Conservation (phyloP, 2,797 vertebrate genomes). For the Hyperoplus immaculatus region DNA sequence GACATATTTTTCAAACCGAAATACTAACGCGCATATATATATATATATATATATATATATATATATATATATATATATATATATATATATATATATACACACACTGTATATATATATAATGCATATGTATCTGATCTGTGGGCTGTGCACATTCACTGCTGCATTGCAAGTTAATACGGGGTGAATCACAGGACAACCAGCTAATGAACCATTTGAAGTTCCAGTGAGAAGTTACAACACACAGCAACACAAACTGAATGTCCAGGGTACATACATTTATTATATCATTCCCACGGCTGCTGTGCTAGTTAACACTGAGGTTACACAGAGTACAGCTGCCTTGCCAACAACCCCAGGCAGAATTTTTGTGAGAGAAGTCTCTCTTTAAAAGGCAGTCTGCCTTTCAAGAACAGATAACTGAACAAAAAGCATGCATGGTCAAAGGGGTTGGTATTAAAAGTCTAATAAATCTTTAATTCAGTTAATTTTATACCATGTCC, state of each 20-base stretch:
- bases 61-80: not conserved
- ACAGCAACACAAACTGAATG: slow-evolving; percentile 54
- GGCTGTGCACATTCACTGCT: slow-evolving; percentile 45
- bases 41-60: slow-evolving; percentile 16
- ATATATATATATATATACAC: too few species aligned
- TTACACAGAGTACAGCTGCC: slow-evolving; percentile 62
- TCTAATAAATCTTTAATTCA: slow-evolving; percentile 7
- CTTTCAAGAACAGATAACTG: slow-evolving; percentile 39
- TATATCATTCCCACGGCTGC: slow-evolving; percentile 65
- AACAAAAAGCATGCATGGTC: not conserved
- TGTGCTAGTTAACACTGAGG: slow-evolving; percentile 71
- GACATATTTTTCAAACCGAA: slow-evolving; percentile 55
- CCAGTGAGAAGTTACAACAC: slow-evolving; percentile 53
- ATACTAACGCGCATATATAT: slow-evolving; percentile 37
- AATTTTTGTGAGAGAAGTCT: slow-evolving; percentile 54
- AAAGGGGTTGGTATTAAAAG: slow-evolving; percentile 9
- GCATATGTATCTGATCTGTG: slow-evolving; percentile 62
- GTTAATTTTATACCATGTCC: not conserved
- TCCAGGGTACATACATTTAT: slow-evolving; percentile 63
- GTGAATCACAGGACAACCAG: slow-evolving; percentile 68
- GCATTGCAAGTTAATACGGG: slow-evolving; percentile 42
- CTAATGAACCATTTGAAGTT: slow-evolving; percentile 75
- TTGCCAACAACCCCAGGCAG: slow-evolving; percentile 59
- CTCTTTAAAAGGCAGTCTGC: slow-evolving; percentile 23
- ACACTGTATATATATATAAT: slow-evolving; percentile 23